Conservation (phyloP, 2,888 invertebrate species). For the Orthosia gothica region DNA sequence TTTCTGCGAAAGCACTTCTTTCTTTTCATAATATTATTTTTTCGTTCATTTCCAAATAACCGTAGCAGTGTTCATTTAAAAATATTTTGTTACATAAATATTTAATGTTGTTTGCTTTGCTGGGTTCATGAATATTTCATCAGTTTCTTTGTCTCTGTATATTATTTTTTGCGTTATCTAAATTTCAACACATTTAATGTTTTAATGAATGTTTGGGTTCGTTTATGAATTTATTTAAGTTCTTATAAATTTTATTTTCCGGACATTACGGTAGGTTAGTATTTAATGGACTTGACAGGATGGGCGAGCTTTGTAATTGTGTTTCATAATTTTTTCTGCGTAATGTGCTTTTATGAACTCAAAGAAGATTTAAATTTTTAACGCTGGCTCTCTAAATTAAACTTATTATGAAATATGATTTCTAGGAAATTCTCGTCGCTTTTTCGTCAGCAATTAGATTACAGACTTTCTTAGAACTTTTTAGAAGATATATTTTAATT, state of each 20-base stretch:
- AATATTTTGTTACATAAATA: constrained; percentile 32
- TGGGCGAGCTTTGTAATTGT: not conserved
- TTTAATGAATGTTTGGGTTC: not conserved
- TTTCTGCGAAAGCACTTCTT: not conserved
- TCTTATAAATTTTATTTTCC: not conserved
- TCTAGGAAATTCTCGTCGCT: not conserved
- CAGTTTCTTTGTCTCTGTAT: constrained; percentile 5
- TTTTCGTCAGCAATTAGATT: not conserved
- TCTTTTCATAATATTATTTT: not conserved
- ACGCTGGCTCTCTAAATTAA: not conserved
- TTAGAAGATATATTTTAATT: not conserved
- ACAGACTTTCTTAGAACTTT: not conserved
- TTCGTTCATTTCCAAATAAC: not conserved
- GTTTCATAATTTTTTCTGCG: not conserved
- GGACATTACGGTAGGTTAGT: not conserved
- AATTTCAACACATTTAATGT: not conserved
- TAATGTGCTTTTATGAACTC: not conserved
- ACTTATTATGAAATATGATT: not conserved
- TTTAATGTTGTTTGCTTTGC: constrained; percentile 28
- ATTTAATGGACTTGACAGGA: not conserved
- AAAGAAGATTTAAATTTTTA: not conserved
- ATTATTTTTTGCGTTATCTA: not conserved
- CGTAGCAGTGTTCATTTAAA: not conserved
- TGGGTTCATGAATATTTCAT: constrained; percentile 34
- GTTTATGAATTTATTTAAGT: not conserved